Base-by-base conservation (phyloP, 2,113 vertebrate genomes). In the Psittacus erithacus region DNA sequence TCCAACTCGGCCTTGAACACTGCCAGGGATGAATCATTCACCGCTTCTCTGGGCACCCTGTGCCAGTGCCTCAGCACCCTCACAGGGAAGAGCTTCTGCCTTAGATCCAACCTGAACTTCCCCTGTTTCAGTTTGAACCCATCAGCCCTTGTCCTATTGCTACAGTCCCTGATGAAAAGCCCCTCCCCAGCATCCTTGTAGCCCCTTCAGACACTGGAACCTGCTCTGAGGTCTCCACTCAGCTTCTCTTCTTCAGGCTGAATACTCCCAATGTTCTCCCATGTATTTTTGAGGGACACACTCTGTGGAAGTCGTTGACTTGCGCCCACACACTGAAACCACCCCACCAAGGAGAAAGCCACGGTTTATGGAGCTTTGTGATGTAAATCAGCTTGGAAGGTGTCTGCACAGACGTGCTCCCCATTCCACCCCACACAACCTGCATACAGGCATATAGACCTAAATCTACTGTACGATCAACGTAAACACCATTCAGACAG, bases 271-370 rank as follows among this genome's bases (percentile, higher is more conserved):
- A 3, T 59, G 9, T 24, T n/a, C 57, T n/a, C 22, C 7, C 33
- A 33, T 24, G 13, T 35, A 35, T 59, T 59, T 59, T 59, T 1
- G 43, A 80, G 82, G 53, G 82, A 83, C 6, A 6, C 46, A 17
- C 60, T 71, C 38, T 8, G 64, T 47, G 23, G 25, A 67, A 88
- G 38, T 47, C 41, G 33, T 25, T 84, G 24, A 70, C 57, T 59
- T 23, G 17, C 38, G 78, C 53, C 68, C 4, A 8, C 4, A 8
- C 0, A 0, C 71, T 55, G 0, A 86, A 82, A 75, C 43, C 57
- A 62, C 62, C 11, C 12, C 0, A 47, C 5, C 0, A 0, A 50
- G 47, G 7, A 64, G 35, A 81, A 88, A 88, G 44, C 49, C 1
- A 0, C 5, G 9, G 8, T 11, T 19, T 44, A 41, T n/a, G 57